Conservation (phyloP, 2,888 invertebrate species). For the Rhorus exstirpatorius region DNA sequence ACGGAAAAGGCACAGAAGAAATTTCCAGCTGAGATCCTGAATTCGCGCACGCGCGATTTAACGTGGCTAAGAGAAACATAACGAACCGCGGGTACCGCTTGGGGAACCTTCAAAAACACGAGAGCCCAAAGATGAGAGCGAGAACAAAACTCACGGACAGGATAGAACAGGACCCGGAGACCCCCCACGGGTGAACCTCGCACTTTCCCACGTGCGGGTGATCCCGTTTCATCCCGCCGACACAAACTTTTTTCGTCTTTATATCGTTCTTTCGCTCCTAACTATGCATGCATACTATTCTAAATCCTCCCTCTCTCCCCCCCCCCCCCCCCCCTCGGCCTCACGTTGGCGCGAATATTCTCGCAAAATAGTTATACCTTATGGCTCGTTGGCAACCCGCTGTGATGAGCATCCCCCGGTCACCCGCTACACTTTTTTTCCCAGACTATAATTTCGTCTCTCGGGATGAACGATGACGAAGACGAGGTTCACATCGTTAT, state of each 20-base stretch:
- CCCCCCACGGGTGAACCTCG: slow-evolving; percentile 84
- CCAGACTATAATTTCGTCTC: slow-evolving; percentile 66
- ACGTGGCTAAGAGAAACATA: background rate
- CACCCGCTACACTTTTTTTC: slow-evolving; percentile 63
- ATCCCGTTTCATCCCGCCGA: slow-evolving; percentile 86
- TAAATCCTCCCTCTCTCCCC: too few species aligned
- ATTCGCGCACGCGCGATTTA: slow-evolving; percentile 13
- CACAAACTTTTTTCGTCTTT: slow-evolving; percentile 72
- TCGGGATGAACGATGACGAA: slow-evolving; percentile 41
- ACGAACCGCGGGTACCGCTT: background rate
- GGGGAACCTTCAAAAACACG: slow-evolving; percentile 16
- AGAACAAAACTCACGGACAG: slow-evolving; percentile 73
- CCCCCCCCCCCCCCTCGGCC: too few species aligned
- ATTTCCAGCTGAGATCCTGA: background rate
- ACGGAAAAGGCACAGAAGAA: background rate
- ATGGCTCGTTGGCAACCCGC: slow-evolving; percentile 59
- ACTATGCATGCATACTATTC: slow-evolving; percentile 52
- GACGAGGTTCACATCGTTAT: slow-evolving; percentile 53
- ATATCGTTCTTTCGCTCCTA: slow-evolving; percentile 30
- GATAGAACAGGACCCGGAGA: slow-evolving; percentile 79
- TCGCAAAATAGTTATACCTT: slow-evolving; percentile 55
- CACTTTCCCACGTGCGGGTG: slow-evolving; percentile 86
- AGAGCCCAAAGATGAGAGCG: slow-evolving; percentile 59
- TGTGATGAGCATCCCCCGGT: slow-evolving; percentile 57
- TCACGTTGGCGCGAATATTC: slow-evolving; percentile 66